Percentiles rank a stretch among this genome's conserved stretches.
Evolutionary conservation across 2,888 invertebrate species (phyloP).

Genomic region (Chromoteleia sp.): DNA sequence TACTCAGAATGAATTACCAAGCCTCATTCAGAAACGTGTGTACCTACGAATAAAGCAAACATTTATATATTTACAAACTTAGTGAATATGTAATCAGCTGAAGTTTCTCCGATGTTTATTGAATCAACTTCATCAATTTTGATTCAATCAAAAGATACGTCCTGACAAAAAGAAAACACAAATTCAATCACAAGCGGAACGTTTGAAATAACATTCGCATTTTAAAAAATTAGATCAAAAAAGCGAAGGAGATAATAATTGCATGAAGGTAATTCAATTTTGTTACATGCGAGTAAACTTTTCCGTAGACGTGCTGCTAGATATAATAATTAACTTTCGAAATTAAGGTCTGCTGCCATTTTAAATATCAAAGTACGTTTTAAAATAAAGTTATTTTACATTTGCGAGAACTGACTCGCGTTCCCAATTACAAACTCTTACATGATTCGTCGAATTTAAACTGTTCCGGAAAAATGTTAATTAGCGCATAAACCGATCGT

Average conservation of each 20-base stretch:
- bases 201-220: neutral
- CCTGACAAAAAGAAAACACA: neutral
- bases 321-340: conserved; percentile 21
- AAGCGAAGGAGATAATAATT: conserved; percentile 11
- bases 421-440: neutral
- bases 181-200: conserved; percentile 3
- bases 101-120: conserved; percentile 8
- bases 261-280: conserved; percentile 1
- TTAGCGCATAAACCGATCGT: neutral
- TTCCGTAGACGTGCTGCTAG: neutral
- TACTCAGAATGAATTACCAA: neutral
- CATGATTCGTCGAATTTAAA: conserved; percentile 2
- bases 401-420: neutral
- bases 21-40: neutral
- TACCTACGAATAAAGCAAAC: conserved; percentile 25
- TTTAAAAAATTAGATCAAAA: neutral
- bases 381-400: conserved; percentile 6
- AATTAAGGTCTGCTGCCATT: conserved; percentile 10
- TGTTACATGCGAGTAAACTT: conserved; percentile 4
- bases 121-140: conserved; percentile 7
- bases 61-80: conserved; percentile 4
- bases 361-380: conserved; percentile 15
- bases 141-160: neutral
- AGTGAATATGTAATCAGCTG: conserved; percentile 6
- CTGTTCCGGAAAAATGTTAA: neutral